These are phyloP conservation scores for Drosophila austrosaltans DNA, from an alignment of 2,888 invertebrate genomes.

Conservation along the genomic window DNA sequence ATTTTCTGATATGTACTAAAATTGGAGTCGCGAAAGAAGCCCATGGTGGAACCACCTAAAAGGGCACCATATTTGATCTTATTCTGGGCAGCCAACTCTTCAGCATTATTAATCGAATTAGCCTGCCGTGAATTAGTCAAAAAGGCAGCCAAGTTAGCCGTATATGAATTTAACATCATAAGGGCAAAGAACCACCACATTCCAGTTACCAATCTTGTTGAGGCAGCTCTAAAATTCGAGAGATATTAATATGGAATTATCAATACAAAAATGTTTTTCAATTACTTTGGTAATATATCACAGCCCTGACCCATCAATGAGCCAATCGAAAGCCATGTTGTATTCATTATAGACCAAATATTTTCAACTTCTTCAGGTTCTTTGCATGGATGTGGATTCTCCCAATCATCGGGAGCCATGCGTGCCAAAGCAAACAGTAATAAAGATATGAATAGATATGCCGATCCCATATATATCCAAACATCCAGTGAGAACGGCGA, in stretches of 20 bases:
- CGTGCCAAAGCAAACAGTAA: slow-evolving; percentile 92
- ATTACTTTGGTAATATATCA: slow-evolving; percentile 94
- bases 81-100: slow-evolving; percentile 96
- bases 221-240: slow-evolving; percentile 88
- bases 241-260: background rate
- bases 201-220: slow-evolving; percentile 93
- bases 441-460: slow-evolving; percentile 93
- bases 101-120: slow-evolving; percentile 92
- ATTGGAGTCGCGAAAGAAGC: slow-evolving; percentile 96
- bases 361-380: slow-evolving; percentile 94
- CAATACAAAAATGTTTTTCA: background rate
- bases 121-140: slow-evolving; percentile 91
- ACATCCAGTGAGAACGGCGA: slow-evolving; percentile 94
- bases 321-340: slow-evolving; percentile 96
- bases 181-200: slow-evolving; percentile 98
- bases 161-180: slow-evolving; percentile 96
- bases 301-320: slow-evolving; percentile 97
- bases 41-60: slow-evolving; percentile 93
- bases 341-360: slow-evolving; percentile 93
- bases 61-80: slow-evolving; percentile 98
- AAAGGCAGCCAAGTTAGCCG: slow-evolving; percentile 97
- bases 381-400: slow-evolving; percentile 95
- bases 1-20: slow-evolving; percentile 95
- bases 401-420: slow-evolving; percentile 96
- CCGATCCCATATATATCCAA: slow-evolving; percentile 95